These are phyloP conservation scores for Staurois parvus DNA, from an alignment of 2,797 vertebrate genomes.

Conservation along the genomic window DNA sequence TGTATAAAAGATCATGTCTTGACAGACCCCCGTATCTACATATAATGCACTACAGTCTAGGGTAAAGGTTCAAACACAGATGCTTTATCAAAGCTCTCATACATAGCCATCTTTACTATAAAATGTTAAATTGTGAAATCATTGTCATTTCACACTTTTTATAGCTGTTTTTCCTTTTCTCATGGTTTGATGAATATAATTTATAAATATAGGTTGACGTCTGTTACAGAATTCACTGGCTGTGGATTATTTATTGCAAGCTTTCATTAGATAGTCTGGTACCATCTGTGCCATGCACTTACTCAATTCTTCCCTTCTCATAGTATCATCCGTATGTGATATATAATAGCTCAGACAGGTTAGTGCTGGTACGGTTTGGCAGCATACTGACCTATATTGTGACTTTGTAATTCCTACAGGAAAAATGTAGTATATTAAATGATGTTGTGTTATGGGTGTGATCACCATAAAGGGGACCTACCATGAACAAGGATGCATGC, in stretches of 20 bases:
- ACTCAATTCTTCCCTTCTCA: conserved; percentile 20
- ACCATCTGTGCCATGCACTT: conserved; percentile 44
- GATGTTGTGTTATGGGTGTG: too few relatives aligned
- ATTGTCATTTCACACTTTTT: conserved; percentile 32
- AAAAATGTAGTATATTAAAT: too few relatives aligned
- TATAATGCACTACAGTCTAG: too few relatives aligned
- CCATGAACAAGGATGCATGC: too few relatives aligned
- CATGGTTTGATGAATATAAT: conserved; percentile 13
- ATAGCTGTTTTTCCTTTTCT: conserved; percentile 38
- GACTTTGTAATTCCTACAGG: not conserved
- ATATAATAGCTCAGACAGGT: not conserved
- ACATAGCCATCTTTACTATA: not conserved
- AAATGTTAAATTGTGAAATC: conserved; percentile 2
- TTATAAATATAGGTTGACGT: conserved; percentile 38
- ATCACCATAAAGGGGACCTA: too few relatives aligned
- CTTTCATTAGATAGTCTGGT: conserved; percentile 27
- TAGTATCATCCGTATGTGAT: conserved; percentile 9
- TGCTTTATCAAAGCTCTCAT: too few relatives aligned
- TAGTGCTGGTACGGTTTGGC: not conserved
- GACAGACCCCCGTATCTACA: too few relatives aligned
- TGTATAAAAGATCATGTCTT: too few relatives aligned
- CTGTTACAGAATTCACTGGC: conserved; percentile 40
- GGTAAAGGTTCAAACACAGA: too few relatives aligned
- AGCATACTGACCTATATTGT: not conserved
- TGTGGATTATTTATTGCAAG: conserved; percentile 25